phyloP scores from a whole-genome alignment of 2,113 vertebrate species.

The Microtus montanus region DNA sequence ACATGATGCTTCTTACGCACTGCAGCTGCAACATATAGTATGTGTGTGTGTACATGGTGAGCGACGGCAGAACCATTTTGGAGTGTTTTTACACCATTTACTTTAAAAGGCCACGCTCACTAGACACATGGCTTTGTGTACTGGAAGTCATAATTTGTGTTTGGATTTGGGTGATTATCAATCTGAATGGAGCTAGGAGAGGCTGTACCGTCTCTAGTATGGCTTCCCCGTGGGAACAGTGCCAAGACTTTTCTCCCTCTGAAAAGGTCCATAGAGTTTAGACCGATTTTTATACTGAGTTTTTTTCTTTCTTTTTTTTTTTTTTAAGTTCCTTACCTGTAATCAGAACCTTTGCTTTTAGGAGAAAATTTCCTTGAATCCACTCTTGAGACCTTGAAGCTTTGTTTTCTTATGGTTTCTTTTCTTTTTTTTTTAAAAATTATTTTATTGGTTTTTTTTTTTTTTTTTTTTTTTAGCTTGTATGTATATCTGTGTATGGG shows the following conservation, averaged over 20 bases:
- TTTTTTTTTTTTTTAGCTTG: no score
- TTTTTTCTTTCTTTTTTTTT: no score
- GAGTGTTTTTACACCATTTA: neutral
- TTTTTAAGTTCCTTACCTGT: neutral
- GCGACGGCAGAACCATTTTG: neutral
- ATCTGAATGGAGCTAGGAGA: conserved; percentile 26
- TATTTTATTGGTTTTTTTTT: no score
- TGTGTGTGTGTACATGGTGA: neutral
- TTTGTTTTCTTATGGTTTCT: neutral
- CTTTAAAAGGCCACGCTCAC: neutral
- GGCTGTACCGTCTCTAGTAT: neutral
- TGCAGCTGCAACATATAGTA: neutral
- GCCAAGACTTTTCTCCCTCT: neutral
- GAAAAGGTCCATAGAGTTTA: neutral
- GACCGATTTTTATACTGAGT: neutral
- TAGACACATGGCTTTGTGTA: neutral
- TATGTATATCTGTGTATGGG: no score
- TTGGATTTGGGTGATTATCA: conserved; percentile 37
- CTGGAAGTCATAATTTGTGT: conserved; percentile 40
- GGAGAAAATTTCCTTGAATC: neutral
- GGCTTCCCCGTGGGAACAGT: neutral
- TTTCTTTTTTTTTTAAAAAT: no score
- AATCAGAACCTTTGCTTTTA: neutral
- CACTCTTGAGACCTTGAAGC: neutral
- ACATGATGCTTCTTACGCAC: neutral